Conservation (phyloP, 2,797 vertebrate species). For the Moxostoma hubbsi region DNA sequence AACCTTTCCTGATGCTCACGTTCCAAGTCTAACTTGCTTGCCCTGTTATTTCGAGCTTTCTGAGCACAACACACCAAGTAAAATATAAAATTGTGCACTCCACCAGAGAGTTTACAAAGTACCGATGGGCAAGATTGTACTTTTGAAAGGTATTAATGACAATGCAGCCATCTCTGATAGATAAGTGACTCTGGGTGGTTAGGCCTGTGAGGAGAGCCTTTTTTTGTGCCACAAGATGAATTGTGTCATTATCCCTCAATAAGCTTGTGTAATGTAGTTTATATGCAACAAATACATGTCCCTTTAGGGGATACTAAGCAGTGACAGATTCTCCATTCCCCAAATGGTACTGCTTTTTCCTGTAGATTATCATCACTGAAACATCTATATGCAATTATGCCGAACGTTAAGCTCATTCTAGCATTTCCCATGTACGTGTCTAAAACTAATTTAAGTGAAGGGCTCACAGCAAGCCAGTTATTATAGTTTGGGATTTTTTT, state of each 20-base stretch:
- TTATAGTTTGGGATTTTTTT: neutral
- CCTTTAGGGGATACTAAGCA: constrained; percentile 28
- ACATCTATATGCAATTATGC: constrained; percentile 26
- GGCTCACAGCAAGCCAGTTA: constrained; percentile 1
- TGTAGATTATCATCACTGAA: constrained; percentile 13
- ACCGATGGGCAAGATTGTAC: constrained; percentile 18
- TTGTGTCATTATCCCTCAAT: constrained; percentile 70
- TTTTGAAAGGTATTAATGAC: constrained; percentile 66
- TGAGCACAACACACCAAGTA: constrained; percentile 26
- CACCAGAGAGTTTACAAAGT: constrained; percentile 20
- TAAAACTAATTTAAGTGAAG: neutral
- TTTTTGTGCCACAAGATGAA: constrained; percentile 68
- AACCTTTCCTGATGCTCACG: neutral
- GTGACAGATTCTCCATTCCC: constrained; percentile 9
- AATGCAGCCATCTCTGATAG: constrained; percentile 51
- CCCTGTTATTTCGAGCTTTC: constrained; percentile 24
- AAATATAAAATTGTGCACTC: constrained; percentile 24
- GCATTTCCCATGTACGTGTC: neutral
- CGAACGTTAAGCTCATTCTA: constrained; percentile 11
- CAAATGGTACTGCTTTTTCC: neutral
- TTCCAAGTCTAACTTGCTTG: neutral
- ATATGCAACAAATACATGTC: constrained; percentile 52
- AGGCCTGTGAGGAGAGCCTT: constrained; percentile 66
- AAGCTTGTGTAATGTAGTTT: constrained; percentile 60
- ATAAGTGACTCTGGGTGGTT: constrained; percentile 65